Evolutionary conservation across 2,113 vertebrate species (phyloP).

Genomic region (Salvelinus alpinus): DNA sequence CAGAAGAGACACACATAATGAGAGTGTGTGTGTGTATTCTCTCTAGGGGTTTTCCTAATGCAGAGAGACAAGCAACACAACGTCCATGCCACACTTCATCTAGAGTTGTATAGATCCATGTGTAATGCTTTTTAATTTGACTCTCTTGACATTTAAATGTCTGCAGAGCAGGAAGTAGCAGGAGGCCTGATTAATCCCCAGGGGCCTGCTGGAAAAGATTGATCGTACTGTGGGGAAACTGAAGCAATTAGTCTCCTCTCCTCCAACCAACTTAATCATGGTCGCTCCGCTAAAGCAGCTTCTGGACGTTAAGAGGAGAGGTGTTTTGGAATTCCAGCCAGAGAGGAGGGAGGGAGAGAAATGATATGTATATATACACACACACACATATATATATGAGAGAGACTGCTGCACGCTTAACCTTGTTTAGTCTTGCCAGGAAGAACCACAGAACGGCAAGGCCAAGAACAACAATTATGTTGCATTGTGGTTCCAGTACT

Average conservation of each 20-base stretch:
- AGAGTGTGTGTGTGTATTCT: neutral
- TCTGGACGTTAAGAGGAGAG: neutral
- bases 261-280: neutral
- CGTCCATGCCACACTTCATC: neutral
- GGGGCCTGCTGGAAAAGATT: conserved; percentile 1
- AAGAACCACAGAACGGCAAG: too few relatives aligned
- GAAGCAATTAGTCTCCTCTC: conserved; percentile 17
- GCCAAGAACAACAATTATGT: too few relatives aligned
- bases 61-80: neutral
- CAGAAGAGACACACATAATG: too few relatives aligned
- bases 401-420: neutral
- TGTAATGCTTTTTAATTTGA: conserved; percentile 1
- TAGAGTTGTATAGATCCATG: neutral
- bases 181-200: neutral
- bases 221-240: conserved; percentile 1
- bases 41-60: neutral
- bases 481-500: too few relatives aligned
- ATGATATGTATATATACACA: neutral
- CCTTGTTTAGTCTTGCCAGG: too few relatives aligned
- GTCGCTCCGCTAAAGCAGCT: neutral
- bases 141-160: conserved; percentile 2
- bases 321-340: neutral
- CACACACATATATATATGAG: neutral
- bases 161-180: neutral
- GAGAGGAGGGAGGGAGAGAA: neutral